Conservation (phyloP, 2,113 vertebrate species). For the Brachyistius frenatus region DNA sequence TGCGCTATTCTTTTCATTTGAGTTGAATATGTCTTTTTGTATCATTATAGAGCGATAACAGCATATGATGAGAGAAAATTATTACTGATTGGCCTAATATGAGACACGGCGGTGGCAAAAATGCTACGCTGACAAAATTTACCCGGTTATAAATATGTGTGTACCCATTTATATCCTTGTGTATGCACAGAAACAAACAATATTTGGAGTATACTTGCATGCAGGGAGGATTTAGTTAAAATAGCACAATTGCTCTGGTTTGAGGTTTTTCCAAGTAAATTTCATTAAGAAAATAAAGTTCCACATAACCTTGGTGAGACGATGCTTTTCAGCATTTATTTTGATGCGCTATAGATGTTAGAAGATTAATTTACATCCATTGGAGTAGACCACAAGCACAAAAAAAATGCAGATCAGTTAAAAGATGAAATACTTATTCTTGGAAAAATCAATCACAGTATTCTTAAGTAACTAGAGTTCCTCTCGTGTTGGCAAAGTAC, state of each 20-base stretch:
- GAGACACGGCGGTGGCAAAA: slow-evolving; percentile 22
- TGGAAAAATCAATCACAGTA: too few species aligned
- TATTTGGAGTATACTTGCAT: neutral
- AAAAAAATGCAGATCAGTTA: too few species aligned
- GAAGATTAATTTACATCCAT: too few species aligned
- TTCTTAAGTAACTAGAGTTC: too few species aligned
- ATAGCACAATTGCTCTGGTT: neutral
- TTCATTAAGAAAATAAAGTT: neutral
- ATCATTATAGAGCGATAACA: slow-evolving; percentile 59
- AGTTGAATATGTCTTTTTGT: slow-evolving; percentile 59
- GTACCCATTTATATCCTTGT: neutral
- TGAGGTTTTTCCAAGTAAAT: neutral
- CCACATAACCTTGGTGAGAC: neutral
- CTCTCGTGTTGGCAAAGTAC: too few species aligned
- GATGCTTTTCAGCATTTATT: neutral
- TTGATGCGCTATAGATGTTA: too few species aligned
- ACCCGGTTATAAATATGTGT: neutral
- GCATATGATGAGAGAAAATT: slow-evolving; percentile 59
- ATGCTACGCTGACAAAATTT: slow-evolving; percentile 28
- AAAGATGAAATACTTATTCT: too few species aligned
- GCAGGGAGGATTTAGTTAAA: neutral
- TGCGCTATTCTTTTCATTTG: slow-evolving; percentile 67
- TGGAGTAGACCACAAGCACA: too few species aligned
- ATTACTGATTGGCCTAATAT: slow-evolving; percentile 49
- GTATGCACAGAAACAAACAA: slow-evolving; percentile 3